Evolutionary conservation across 2,888 invertebrate species (phyloP).

Genomic region (Nomada fabriciana): DNA sequence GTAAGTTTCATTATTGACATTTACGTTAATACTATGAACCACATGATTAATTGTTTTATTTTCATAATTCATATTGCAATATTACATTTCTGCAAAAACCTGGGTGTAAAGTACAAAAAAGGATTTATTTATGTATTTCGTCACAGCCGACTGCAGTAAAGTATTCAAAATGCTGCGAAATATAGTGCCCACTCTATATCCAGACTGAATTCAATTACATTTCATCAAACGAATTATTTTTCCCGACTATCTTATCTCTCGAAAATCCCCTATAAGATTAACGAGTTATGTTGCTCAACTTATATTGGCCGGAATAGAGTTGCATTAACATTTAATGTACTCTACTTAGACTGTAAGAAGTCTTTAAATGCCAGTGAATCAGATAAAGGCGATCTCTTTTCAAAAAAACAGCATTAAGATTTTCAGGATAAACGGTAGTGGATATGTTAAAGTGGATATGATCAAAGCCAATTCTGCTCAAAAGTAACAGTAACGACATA

Average conservation of each 20-base stretch:
- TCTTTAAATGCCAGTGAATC: background rate
- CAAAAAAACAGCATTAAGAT: background rate
- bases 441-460: background rate
- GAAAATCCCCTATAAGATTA: constrained; percentile 45
- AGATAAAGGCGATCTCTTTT: constrained; percentile 6
- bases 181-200: constrained; percentile 8
- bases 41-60: background rate
- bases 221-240: constrained; percentile 33
- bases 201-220: constrained; percentile 13
- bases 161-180: background rate
- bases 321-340: constrained; percentile 37
- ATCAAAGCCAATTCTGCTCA: background rate
- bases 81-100: no score
- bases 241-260: constrained; percentile 45
- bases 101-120: background rate
- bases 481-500: background rate
- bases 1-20: background rate
- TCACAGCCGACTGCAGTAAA: background rate
- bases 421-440: background rate
- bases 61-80: no score
- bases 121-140: background rate
- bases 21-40: background rate
- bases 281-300: constrained; percentile 45
- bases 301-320: constrained; percentile 18
- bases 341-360: constrained; percentile 11